A percentile compares a stretch with the other conserved stretches of the same genome.
phyloP scores from a whole-genome alignment of 2,113 vertebrate species.

The Hystrix brachyura region DNA sequence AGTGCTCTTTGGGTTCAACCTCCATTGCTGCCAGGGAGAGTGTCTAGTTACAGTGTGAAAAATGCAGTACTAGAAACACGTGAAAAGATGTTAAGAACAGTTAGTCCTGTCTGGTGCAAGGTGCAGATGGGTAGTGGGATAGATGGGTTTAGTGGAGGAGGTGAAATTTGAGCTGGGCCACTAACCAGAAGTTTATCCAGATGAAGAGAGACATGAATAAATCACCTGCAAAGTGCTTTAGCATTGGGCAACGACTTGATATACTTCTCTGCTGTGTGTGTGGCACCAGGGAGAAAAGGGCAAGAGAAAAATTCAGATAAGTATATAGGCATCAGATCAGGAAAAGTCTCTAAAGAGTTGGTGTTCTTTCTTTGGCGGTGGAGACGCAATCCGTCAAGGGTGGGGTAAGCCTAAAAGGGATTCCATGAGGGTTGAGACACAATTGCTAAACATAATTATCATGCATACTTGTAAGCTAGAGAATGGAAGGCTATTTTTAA shows the following conservation, averaged over 20 bases:
- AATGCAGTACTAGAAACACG: neutral
- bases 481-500: neutral
- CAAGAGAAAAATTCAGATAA: conserved; percentile 14
- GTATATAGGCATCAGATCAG: neutral
- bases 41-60: neutral
- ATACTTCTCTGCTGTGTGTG: neutral
- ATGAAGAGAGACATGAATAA: neutral
- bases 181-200: conserved; percentile 8
- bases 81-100: neutral
- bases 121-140: neutral
- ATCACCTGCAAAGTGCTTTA: neutral
- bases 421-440: neutral
- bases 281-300: neutral
- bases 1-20: neutral
- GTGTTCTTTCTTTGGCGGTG: neutral
- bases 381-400: neutral
- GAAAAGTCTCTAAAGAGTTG: neutral
- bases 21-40: neutral
- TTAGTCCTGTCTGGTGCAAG: neutral
- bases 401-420: neutral
- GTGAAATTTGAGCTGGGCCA: neutral
- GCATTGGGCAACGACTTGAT: neutral
- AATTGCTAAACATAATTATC: conserved; percentile 19
- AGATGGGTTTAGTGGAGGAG: neutral
- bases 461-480: conserved; percentile 1